phyloP scores from a whole-genome alignment of 2,888 invertebrate species.

The Rhingia rostrata region DNA sequence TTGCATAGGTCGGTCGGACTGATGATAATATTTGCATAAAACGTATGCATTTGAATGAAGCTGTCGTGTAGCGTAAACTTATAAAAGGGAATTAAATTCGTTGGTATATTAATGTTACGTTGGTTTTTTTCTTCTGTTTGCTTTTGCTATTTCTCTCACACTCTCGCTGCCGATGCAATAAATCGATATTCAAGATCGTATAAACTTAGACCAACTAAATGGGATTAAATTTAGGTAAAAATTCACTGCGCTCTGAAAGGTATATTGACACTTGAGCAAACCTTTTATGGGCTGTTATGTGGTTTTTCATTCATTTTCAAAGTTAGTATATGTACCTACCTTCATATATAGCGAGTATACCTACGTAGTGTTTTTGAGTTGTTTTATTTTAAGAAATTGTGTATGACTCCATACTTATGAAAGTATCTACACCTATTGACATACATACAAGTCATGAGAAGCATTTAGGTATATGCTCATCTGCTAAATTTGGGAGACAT shows the following conservation, averaged over 20 bases:
- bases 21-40: conserved; percentile 61
- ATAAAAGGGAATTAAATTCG: conserved; percentile 53
- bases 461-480: conserved; percentile 9
- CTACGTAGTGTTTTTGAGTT: not conserved
- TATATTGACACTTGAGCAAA: conserved; percentile 2
- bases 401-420: not conserved
- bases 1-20: conserved; percentile 41
- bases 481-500: conserved; percentile 19
- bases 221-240: conserved; percentile 18
- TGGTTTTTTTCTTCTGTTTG: conserved; percentile 13
- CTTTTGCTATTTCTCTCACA: not conserved
- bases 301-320: not conserved
- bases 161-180: conserved; percentile 9
- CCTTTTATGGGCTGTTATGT: conserved; percentile 23
- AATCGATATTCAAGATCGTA: conserved; percentile 38
- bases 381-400: conserved; percentile 44
- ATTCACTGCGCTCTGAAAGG: conserved; percentile 1
- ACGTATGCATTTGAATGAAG: conserved; percentile 56
- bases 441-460: not conserved
- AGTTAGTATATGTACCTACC: not conserved
- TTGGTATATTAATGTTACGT: conserved; percentile 48
- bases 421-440: conserved; percentile 1
- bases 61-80: conserved; percentile 51
- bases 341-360: not conserved
- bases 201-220: conserved; percentile 26